Percentiles rank a stretch among this genome's conserved stretches.
Conservation (phyloP, 2,113 vertebrate species). For the Siphamia tubifer region DNA sequence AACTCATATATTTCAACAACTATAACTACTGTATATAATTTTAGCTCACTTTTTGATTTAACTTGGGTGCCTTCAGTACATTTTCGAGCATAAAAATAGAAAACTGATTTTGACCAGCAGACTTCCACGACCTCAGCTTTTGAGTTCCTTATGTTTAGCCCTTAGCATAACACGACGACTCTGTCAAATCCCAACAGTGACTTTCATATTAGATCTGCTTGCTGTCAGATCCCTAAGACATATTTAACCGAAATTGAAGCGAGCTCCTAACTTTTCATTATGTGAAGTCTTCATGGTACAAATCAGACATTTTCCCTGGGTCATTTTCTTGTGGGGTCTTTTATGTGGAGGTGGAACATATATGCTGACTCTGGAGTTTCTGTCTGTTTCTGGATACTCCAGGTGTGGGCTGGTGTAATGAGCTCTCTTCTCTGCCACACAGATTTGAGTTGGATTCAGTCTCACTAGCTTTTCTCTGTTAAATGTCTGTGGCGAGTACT, state of each 20-base stretch:
- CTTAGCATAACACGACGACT: constrained; percentile 30
- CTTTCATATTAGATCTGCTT: constrained; percentile 58
- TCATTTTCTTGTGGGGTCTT: constrained; percentile 37
- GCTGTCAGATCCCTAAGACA: constrained; percentile 49
- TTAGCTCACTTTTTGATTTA: background rate
- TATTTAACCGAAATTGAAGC: constrained; percentile 60
- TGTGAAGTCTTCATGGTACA: constrained; percentile 53
- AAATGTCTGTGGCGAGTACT: constrained; percentile 38
- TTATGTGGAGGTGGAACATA: constrained; percentile 41
- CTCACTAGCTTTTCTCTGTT: constrained; percentile 47
- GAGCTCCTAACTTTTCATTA: constrained; percentile 61
- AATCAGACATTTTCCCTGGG: constrained; percentile 45
- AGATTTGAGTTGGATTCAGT: constrained; percentile 44
- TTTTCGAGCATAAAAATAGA: constrained; percentile 6
- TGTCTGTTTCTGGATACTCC: constrained; percentile 26
- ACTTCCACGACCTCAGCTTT: constrained; percentile 29
- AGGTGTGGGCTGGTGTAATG: constrained; percentile 59
- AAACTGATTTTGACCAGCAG: constrained; percentile 22
- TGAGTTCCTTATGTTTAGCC: constrained; percentile 40
- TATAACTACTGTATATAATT: background rate
- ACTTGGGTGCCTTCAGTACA: constrained; percentile 11
- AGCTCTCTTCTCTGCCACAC: constrained; percentile 48
- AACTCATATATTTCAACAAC: background rate
- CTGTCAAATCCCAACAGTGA: constrained; percentile 60
- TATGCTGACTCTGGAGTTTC: constrained; percentile 56